These are phyloP conservation scores for Amphiduros pacificus DNA, from an alignment of 2,888 invertebrate species.

Conservation along the genomic window DNA sequence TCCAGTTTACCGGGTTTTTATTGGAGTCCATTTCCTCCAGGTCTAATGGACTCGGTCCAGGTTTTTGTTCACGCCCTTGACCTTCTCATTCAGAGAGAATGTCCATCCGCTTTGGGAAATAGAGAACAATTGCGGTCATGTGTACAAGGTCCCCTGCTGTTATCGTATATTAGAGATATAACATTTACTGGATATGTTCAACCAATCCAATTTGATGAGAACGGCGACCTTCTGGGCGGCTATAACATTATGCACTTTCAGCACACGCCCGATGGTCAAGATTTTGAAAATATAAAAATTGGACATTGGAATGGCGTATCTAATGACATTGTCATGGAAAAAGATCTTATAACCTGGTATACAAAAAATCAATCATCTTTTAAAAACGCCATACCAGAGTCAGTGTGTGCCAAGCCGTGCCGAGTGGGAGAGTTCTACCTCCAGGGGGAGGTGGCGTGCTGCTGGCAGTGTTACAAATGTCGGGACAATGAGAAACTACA, in stretches of 20 bases:
- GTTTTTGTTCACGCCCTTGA: conserved; percentile 37
- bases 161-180: conserved; percentile 31
- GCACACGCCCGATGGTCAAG: no score
- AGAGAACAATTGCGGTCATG: conserved; percentile 28
- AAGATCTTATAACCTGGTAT: no score
- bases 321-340: no score
- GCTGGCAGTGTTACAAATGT: conserved; percentile 26
- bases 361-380: no score
- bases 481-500: conserved; percentile 16
- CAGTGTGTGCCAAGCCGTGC: conserved; percentile 21
- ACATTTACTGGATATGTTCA: no score
- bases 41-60: conserved; percentile 37
- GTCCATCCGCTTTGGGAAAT: conserved; percentile 22
- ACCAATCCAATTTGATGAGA: no score
- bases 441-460: conserved; percentile 22
- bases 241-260: no score
- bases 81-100: conserved; percentile 31
- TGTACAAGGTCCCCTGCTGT: conserved; percentile 29
- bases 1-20: neutral
- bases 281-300: no score
- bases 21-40: neutral
- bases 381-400: no score
- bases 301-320: no score
- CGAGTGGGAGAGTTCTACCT: conserved; percentile 14
- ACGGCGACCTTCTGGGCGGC: no score